phyloP scores from a whole-genome alignment of 2,888 invertebrate genomes.

The Drosophila bunnanda region DNA sequence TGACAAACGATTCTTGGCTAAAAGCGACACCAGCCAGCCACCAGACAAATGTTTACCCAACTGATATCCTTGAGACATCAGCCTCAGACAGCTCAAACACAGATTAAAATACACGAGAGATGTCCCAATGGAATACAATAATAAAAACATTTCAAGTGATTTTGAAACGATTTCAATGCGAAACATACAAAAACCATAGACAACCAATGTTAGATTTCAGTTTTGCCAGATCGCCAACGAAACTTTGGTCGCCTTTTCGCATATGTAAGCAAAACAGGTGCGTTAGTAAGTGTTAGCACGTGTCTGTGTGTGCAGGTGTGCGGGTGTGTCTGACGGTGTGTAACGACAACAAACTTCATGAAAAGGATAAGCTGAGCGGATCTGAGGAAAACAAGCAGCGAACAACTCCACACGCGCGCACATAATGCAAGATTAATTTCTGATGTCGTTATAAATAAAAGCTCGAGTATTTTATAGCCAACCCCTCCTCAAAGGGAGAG shows the following conservation, averaged over 20 bases:
- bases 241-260: slow-evolving; percentile 42
- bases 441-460: slow-evolving; percentile 79
- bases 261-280: slow-evolving; percentile 32
- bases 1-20: slow-evolving; percentile 46
- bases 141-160: not conserved
- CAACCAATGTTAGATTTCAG: not conserved
- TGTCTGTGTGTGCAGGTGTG: slow-evolving; percentile 30
- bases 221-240: not conserved
- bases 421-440: slow-evolving; percentile 78
- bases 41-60: slow-evolving; percentile 52
- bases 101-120: not conserved
- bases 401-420: slow-evolving; percentile 55
- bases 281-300: slow-evolving; percentile 35
- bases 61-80: slow-evolving; percentile 4
- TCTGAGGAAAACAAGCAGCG: slow-evolving; percentile 22
- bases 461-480: slow-evolving; percentile 68
- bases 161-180: not conserved
- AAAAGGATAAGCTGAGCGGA: slow-evolving; percentile 63
- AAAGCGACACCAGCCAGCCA: slow-evolving; percentile 40
- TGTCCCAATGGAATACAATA: not conserved
- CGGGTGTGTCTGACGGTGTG: slow-evolving; percentile 28
- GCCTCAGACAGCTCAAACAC: not conserved
- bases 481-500: not conserved
- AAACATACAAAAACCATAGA: not conserved
- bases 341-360: slow-evolving; percentile 65